Percentiles rank a stretch among this genome's conserved stretches.
Evolutionary conservation across 2,113 vertebrate species (phyloP).

Genomic region (Rhinolophus ferrumequinum): DNA sequence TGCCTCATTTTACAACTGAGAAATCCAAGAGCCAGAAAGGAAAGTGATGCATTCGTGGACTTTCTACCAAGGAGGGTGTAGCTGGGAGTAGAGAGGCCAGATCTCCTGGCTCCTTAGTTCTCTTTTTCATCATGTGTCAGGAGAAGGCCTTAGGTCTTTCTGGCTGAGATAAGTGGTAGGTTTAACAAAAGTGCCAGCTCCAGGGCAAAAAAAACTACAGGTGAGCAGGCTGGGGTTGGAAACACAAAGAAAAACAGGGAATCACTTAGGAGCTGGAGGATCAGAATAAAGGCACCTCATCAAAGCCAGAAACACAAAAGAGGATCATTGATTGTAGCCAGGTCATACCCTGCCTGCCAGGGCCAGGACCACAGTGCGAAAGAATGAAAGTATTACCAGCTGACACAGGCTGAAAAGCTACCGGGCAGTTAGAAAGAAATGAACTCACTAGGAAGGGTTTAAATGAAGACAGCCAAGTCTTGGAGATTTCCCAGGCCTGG

Average conservation of each 20-base stretch:
- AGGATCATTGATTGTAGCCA: not conserved
- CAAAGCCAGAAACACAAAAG: not conserved
- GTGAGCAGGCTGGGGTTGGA: not conserved
- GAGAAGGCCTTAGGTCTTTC: not conserved
- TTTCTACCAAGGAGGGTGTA: not conserved
- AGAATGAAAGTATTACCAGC: not conserved
- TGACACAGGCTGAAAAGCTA: not conserved
- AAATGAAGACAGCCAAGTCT: not conserved
- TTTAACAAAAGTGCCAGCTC: not conserved
- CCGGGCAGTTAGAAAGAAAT: not conserved
- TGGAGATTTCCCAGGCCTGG: not conserved
- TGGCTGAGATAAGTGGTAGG: not conserved
- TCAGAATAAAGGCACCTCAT: not conserved
- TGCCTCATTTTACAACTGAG: not conserved
- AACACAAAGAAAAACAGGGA: not conserved
- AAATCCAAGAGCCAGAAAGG: not conserved
- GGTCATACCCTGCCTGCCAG: not conserved
- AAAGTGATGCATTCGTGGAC: not conserved
- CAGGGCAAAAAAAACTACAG: not conserved
- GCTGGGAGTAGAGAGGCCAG: not conserved
- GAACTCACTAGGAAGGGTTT: not conserved
- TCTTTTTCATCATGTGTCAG: not conserved
- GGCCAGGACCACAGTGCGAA: not conserved
- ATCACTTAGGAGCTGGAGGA: not conserved
- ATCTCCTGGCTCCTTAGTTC: not conserved